Conservation (phyloP, 2,888 invertebrate species). For the Drepanosiphum platanoidis region DNA sequence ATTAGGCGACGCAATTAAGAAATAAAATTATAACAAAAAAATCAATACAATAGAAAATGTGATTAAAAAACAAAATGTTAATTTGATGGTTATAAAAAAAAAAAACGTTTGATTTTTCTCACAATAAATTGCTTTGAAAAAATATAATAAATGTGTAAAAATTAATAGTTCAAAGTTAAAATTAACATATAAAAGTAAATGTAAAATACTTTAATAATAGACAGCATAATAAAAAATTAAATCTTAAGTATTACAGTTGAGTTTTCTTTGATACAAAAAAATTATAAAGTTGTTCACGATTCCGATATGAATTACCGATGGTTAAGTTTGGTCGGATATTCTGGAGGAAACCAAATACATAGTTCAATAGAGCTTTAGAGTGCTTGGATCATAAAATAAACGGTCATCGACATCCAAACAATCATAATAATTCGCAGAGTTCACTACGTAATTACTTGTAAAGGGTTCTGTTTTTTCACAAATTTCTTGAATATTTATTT, state of each 20-base stretch:
- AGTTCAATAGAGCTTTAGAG: background rate
- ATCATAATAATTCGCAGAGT: background rate
- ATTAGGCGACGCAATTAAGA: too few species aligned
- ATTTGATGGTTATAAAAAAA: too few species aligned
- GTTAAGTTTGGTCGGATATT: slow-evolving; percentile 1
- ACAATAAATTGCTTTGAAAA: background rate
- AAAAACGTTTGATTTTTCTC: too few species aligned
- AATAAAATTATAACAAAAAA: too few species aligned
- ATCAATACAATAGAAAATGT: too few species aligned
- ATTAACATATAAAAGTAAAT: background rate
- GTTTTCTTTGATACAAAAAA: background rate
- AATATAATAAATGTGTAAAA: background rate
- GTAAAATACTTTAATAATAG: too few species aligned
- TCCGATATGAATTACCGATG: background rate
- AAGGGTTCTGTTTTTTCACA: background rate
- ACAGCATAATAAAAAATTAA: background rate
- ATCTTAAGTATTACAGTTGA: background rate
- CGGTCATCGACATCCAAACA: slow-evolving; percentile 16
- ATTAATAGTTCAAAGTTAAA: too few species aligned
- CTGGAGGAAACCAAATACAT: background rate
- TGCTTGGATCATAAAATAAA: background rate
- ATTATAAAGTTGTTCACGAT: background rate
- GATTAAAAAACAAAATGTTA: too few species aligned
- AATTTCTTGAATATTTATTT: slow-evolving; percentile 11
- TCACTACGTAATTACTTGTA: slow-evolving; percentile 12